These are phyloP conservation scores for Orthonychiurus folsomi DNA, from an alignment of 2,888 invertebrate genomes.

Conservation along the genomic window DNA sequence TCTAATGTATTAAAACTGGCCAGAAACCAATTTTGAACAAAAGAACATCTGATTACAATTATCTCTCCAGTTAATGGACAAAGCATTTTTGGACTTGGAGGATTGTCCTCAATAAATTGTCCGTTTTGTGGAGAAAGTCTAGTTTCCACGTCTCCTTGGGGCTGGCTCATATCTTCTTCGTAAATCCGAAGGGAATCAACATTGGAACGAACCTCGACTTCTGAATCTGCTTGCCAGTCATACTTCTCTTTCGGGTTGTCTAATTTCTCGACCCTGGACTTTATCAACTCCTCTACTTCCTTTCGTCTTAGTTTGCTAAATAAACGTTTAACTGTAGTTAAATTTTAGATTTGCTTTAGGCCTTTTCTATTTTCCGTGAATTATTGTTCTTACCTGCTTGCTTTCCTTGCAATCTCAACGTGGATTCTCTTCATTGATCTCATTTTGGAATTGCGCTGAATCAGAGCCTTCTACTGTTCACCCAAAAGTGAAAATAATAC, in stretches of 20 bases:
- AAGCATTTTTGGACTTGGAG: too few relatives aligned
- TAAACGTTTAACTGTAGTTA: background rate
- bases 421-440: too few relatives aligned
- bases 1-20: background rate
- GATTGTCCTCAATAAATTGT: too few relatives aligned
- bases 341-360: background rate
- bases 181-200: conserved; percentile 4
- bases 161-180: background rate
- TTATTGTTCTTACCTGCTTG: conserved; percentile 28
- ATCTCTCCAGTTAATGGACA: too few relatives aligned
- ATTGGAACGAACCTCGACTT: conserved; percentile 15
- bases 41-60: too few relatives aligned
- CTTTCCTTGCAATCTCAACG: conserved; percentile 30
- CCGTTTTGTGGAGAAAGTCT: too few relatives aligned
- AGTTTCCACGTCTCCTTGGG: too few relatives aligned
- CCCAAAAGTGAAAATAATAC: too few relatives aligned
- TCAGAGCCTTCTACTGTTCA: too few relatives aligned
- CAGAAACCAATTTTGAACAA: too few relatives aligned
- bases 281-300: conserved; percentile 11
- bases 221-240: conserved; percentile 4
- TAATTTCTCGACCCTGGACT: background rate
- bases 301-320: conserved; percentile 15
- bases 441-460: too few relatives aligned
- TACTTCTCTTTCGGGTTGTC: background rate
- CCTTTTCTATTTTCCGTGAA: background rate